Conservation (phyloP, 2,797 vertebrate species). For the Falco columbarius region DNA sequence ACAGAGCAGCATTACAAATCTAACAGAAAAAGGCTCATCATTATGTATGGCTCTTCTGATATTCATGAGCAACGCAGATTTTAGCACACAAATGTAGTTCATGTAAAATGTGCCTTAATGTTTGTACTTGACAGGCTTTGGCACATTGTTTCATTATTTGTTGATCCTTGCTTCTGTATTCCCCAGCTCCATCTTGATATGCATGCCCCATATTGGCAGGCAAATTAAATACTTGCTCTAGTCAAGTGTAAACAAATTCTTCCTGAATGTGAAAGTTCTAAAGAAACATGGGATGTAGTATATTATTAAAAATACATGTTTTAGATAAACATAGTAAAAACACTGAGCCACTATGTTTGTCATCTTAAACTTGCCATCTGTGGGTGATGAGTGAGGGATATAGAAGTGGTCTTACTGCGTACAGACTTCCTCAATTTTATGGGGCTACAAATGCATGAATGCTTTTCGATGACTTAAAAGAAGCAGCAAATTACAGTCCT, state of each 20-base stretch:
- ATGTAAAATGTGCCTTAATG: neutral
- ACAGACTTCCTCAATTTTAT: neutral
- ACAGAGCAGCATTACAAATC: neutral
- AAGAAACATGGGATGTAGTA: neutral
- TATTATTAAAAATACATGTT: slow-evolving; percentile 7
- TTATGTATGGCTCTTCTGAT: neutral
- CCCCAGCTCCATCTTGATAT: neutral
- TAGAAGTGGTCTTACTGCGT: neutral
- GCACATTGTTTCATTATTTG: neutral
- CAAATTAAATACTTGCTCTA: neutral
- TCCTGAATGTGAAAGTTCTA: neutral
- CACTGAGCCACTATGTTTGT: neutral
- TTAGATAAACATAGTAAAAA: slow-evolving; percentile 2
- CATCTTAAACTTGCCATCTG: slow-evolving; percentile 1
- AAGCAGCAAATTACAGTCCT: neutral
- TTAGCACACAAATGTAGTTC: neutral
- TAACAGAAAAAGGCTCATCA: neutral
- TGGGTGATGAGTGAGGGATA: neutral
- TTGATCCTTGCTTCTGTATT: neutral
- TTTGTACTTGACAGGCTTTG: neutral
- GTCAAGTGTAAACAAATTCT: neutral
- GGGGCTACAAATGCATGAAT: neutral
- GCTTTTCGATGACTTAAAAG: neutral
- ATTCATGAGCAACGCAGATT: neutral
- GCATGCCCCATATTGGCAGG: neutral